These are phyloP conservation scores for Megaceryle alcyon DNA, from an alignment of 2,797 vertebrate species.

Conservation along the genomic window DNA sequence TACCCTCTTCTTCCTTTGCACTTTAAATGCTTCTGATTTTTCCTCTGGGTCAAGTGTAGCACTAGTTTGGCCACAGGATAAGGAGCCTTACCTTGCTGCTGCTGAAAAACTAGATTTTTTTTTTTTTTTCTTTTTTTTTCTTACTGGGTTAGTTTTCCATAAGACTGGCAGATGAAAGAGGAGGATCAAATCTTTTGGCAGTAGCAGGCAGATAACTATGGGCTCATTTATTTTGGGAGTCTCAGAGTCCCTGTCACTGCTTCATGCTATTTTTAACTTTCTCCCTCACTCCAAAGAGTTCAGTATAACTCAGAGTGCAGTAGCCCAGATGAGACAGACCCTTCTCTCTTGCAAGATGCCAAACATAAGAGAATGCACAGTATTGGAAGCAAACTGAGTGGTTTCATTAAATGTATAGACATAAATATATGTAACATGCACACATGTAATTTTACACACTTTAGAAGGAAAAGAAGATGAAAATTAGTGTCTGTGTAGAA, in stretches of 20 bases:
- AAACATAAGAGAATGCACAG: neutral
- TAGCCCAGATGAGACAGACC: neutral
- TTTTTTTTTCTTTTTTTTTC: neutral
- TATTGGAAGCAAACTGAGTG: neutral
- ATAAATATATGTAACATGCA: neutral
- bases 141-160: neutral
- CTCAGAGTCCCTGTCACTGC: neutral
- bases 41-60: neutral
- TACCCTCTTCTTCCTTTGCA: neutral
- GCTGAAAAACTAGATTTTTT: neutral
- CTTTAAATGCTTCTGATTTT: neutral
- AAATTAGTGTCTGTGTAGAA: neutral
- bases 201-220: neutral
- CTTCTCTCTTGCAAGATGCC: neutral
- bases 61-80: neutral
- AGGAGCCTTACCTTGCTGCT: neutral
- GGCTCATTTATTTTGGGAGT: neutral
- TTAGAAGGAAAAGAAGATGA: neutral
- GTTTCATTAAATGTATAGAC: neutral
- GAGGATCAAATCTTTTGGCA: neutral
- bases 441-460: neutral
- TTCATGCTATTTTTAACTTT: neutral
- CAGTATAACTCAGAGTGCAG: neutral
- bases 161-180: neutral
- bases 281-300: neutral